Evolutionary conservation across 1,140 invertebrate species (phyloP), one percentile per base, ranked within the genome.

Genomic region (Bombus waltoni): DNA sequence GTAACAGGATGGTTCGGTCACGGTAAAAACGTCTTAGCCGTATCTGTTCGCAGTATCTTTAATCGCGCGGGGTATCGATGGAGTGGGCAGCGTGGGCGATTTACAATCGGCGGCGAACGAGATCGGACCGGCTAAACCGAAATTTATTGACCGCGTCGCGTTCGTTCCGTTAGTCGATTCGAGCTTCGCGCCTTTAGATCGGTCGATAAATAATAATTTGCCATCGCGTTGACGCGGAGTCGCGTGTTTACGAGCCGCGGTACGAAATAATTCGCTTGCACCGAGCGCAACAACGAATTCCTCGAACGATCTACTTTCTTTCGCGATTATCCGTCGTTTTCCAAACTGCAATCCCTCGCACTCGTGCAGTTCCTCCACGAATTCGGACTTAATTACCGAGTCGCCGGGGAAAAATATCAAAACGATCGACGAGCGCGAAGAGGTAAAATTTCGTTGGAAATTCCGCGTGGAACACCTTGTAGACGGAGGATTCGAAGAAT

Each of bases 151-250:
- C 18, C 75, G 35, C 15, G 57, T n/a, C 65, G 75, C 83, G 62
- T 83, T 88, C 87, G 83, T 89, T 89, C 88, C 87, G 77, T 87
- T 62, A 57, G 77, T 78, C 87, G 88, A 87, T 87, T 89, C 6
- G 84, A 74, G 84, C 84, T 74, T 72, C 59, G 47, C 84, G 79
- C 59, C 53, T 71, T 68, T 25, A 79, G 68, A 38, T 66, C 74
- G n/a, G 18, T n/a, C 77, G 85, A 90, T 90, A 90, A 90, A 90
- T 90, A 90, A 90, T 90, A 89, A 90, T 90, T 90, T 90, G 88
- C 89, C 89, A 90, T 42, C 68, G 42, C n/a, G 71, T 22, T 47
- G 76, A 87, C 75, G 70, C 32, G 86, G 70, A 83, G 85, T 87
- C 87, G 73, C 81, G 68, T 77, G 74, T 83, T 78, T 84, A 78